Conservation (phyloP, 2,797 vertebrate genomes). For the Paratrypauchen microcephalus region DNA sequence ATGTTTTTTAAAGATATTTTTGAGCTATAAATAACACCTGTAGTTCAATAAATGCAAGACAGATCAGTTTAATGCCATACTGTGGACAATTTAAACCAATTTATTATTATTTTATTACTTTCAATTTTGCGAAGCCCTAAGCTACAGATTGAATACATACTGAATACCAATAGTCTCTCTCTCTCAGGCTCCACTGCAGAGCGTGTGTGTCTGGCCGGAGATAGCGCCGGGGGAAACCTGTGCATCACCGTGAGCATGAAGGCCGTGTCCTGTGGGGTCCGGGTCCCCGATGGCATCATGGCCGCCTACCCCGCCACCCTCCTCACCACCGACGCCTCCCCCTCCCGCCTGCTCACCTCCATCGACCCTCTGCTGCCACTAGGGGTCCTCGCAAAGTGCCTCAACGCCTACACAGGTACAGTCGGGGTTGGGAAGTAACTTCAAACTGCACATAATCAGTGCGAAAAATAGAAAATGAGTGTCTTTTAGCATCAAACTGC, state of each 20-base stretch:
- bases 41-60: too few relatives aligned
- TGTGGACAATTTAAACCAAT: too few relatives aligned
- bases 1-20: too few relatives aligned
- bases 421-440: too few relatives aligned
- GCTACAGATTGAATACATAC: too few relatives aligned
- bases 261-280: conserved; percentile 70
- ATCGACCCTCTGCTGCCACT: conserved; percentile 81
- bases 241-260: conserved; percentile 81
- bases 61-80: too few relatives aligned
- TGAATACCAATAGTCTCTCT: neutral
- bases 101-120: too few relatives aligned
- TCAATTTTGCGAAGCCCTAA: too few relatives aligned
- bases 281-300: conserved; percentile 79
- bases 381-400: conserved; percentile 78
- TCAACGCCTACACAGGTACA: conserved; percentile 79
- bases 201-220: conserved; percentile 78
- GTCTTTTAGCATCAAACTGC: too few relatives aligned
- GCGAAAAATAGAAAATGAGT: too few relatives aligned
- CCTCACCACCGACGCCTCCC: conserved; percentile 77
- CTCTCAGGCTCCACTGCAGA: conserved; percentile 76
- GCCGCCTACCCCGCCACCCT: conserved; percentile 79
- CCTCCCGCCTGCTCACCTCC: conserved; percentile 80
- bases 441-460: too few relatives aligned
- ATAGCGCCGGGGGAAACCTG: conserved; percentile 83
- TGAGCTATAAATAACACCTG: too few relatives aligned